A percentile compares a stretch with the other conserved stretches of the same genome.
Evolutionary conservation across 1,140 invertebrate genomes (phyloP).

Genomic region (Heliconius congener): DNA sequence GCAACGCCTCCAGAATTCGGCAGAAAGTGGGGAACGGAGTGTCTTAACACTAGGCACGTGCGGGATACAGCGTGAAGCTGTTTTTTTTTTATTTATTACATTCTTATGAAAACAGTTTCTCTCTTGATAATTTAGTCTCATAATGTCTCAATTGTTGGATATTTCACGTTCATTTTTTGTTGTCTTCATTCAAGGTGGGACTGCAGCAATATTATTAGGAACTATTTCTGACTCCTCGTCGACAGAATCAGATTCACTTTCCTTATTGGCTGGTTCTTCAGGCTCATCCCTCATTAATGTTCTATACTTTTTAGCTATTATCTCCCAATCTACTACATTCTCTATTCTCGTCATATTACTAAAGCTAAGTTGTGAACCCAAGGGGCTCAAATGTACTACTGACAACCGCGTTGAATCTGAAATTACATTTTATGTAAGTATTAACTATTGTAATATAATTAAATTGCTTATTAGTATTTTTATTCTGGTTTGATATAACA

Average conservation of each 20-base stretch:
- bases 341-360: constrained; percentile 89
- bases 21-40: no score
- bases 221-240: constrained; percentile 74
- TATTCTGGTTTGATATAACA: neutral
- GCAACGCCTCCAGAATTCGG: no score
- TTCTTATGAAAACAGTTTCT: no score
- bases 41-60: no score
- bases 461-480: neutral
- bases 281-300: constrained; percentile 86
- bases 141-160: neutral
- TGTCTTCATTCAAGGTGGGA: constrained; percentile 56
- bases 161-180: neutral
- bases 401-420: constrained; percentile 88
- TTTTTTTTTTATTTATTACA: neutral
- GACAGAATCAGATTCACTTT: constrained; percentile 78
- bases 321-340: constrained; percentile 95
- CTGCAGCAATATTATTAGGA: constrained; percentile 65
- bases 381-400: constrained; percentile 88
- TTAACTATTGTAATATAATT: constrained; percentile 12
- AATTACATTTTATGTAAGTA: constrained; percentile 6
- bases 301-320: constrained; percentile 94
- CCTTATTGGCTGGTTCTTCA: constrained; percentile 82
- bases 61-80: no score
- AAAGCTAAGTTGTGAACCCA: constrained; percentile 92
- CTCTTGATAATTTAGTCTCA: neutral